Base-by-base conservation (phyloP, 2,888 invertebrate species). In the Drosophila aldrichi region DNA sequence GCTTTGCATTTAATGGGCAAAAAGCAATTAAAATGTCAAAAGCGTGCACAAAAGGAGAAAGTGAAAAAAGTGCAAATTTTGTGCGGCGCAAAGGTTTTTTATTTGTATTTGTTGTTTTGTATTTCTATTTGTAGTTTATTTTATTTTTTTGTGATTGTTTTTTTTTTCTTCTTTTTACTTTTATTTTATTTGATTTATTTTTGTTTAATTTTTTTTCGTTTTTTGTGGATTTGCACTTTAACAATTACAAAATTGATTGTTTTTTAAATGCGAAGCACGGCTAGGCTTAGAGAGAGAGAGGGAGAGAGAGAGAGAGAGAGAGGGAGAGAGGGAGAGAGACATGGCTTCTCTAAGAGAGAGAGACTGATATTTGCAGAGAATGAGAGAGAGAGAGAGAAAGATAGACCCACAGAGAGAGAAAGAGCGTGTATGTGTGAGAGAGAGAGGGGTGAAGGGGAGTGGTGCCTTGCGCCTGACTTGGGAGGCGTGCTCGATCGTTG, bases 11-110 rank as follows among this genome's bases (percentile, higher is more conserved):
- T 80, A 87, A 83, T 77, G 79, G 78, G 79, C 70, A 84, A 84
- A 86, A 82, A 89, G 84, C 89, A 86, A 86, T 89, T 86, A 89
- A 86, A 86, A 86, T 89, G 89, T 86, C 87, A 89, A 86, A 86
- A 87, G 88, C 87, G 87, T 84, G 84, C 89, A 87, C 87, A 89
- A 87, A 82, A 80, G 87, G 82, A 89, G 89, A 87, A 89, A 87
- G 85, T 82, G 79, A 75, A 81, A 85, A 82, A 87, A 84, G 85
- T 81, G 82, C 84, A 84, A 86, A 87, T 79, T 82, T 82, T 64
- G 68, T 68, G 49, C 59, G 70, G 59, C 70, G 57, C 61, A 73
- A 74, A 69, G 32, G 43, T 58, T 69, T 69, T 68, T 56, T 8
- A n/a, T 40, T 59, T 52, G 48, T 48, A 46, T 48, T 25, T 60